These are phyloP conservation scores for Hirundo rustica DNA, from an alignment of 2,797 vertebrate species.

Conservation along the genomic window DNA sequence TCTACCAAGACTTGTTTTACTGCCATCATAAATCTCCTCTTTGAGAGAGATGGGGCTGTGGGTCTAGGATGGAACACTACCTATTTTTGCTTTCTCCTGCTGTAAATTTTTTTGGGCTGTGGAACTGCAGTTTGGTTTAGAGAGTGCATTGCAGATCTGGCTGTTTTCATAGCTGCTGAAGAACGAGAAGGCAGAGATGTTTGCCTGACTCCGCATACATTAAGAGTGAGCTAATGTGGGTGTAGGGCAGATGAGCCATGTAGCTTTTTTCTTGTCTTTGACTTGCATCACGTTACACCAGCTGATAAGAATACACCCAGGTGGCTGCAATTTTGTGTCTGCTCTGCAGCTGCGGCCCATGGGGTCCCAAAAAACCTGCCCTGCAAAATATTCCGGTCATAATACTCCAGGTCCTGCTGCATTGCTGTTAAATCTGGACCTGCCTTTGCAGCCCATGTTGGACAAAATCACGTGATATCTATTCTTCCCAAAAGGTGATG, in stretches of 20 bases:
- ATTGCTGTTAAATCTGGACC: slow-evolving; percentile 62
- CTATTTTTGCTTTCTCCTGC: background rate
- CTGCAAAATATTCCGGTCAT: slow-evolving; percentile 3
- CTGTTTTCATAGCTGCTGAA: background rate
- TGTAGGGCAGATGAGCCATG: background rate
- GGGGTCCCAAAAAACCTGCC: background rate
- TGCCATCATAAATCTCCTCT: background rate
- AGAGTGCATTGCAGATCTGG: background rate
- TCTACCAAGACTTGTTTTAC: background rate
- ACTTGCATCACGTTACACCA: background rate
- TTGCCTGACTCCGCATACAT: slow-evolving; percentile 46
- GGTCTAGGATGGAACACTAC: background rate
- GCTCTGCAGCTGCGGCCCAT: background rate
- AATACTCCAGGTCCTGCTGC: slow-evolving; percentile 59
- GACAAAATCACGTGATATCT: background rate
- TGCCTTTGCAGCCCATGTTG: background rate
- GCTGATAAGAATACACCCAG: background rate
- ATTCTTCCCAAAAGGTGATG: background rate
- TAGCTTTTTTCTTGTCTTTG: background rate
- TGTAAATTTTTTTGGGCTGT: background rate
- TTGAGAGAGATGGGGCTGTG: background rate
- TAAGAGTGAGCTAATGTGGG: slow-evolving; percentile 19
- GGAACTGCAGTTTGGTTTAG: background rate
- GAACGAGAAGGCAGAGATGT: background rate
- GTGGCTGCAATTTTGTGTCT: background rate